These are phyloP conservation scores for Aptenodytes patagonicus DNA, from an alignment of 2,113 vertebrate genomes.

Conservation along the genomic window DNA sequence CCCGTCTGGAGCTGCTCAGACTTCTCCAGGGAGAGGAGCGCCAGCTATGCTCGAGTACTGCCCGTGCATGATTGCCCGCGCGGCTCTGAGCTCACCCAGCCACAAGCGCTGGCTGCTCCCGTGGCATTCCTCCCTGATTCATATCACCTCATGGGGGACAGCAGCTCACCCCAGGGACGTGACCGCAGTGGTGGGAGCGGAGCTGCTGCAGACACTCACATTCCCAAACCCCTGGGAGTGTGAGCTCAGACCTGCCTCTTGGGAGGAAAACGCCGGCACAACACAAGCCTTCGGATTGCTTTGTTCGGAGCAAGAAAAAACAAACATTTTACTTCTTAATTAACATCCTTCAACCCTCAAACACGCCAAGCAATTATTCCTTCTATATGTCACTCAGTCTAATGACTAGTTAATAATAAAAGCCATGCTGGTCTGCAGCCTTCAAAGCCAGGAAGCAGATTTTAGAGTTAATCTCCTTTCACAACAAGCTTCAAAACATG, in stretches of 20 bases:
- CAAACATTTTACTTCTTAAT: constrained; percentile 52
- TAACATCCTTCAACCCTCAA: neutral
- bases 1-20: neutral
- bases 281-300: neutral
- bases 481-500: constrained; percentile 36
- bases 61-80: fast-evolving
- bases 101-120: neutral
- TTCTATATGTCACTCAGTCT: constrained; percentile 1
- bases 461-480: constrained; percentile 39
- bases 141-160: neutral
- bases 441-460: constrained; percentile 43
- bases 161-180: neutral
- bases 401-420: constrained; percentile 10
- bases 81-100: neutral
- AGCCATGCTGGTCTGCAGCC: neutral
- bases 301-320: neutral
- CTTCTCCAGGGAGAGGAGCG: neutral
- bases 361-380: neutral
- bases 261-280: neutral
- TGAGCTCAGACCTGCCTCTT: neutral
- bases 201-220: neutral
- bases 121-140: fast-evolving
- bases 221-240: neutral
- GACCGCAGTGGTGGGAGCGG: fast-evolving
- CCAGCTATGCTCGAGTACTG: fast-evolving